phyloP scores from a whole-genome alignment of 2,888 invertebrate species.

The Magallana nippona region DNA sequence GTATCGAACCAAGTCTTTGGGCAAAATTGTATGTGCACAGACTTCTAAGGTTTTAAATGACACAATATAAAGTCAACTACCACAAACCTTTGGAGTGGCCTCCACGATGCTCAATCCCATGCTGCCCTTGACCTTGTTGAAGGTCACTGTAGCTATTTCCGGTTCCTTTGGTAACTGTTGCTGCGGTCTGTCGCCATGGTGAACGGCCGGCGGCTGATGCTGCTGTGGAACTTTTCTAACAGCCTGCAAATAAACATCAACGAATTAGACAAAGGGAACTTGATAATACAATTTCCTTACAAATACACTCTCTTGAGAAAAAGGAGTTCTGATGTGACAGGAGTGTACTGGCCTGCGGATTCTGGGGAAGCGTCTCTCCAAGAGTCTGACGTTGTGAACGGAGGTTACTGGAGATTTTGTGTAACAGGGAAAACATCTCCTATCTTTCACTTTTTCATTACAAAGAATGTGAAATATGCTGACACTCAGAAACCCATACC shows the following conservation, averaged over 20 bases:
- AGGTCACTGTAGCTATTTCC: slow-evolving; percentile 90
- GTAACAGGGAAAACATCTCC: too few species aligned
- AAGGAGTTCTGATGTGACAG: too few species aligned
- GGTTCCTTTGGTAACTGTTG: slow-evolving; percentile 80
- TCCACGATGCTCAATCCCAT: slow-evolving; percentile 99
- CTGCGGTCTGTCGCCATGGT: slow-evolving; percentile 36
- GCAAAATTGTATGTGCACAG: neutral
- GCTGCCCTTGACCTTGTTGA: slow-evolving; percentile 96
- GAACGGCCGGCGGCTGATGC: slow-evolving; percentile 41
- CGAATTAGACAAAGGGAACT: neutral
- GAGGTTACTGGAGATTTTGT: too few species aligned
- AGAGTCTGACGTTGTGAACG: too few species aligned
- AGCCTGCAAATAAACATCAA: slow-evolving; percentile 36
- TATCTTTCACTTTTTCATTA: too few species aligned
- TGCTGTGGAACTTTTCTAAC: slow-evolving; percentile 45
- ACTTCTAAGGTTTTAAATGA: neutral
- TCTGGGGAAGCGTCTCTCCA: too few species aligned
- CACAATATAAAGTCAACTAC: neutral
- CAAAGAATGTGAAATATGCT: too few species aligned
- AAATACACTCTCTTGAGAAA: too few species aligned
- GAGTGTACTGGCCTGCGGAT: too few species aligned
- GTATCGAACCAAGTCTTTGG: too few species aligned
- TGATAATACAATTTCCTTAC: too few species aligned
- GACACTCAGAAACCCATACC: too few species aligned
- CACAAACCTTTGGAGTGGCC: slow-evolving; percentile 87